phyloP scores from a whole-genome alignment of 2,888 invertebrate species.

The Drosophila barbarae region DNA sequence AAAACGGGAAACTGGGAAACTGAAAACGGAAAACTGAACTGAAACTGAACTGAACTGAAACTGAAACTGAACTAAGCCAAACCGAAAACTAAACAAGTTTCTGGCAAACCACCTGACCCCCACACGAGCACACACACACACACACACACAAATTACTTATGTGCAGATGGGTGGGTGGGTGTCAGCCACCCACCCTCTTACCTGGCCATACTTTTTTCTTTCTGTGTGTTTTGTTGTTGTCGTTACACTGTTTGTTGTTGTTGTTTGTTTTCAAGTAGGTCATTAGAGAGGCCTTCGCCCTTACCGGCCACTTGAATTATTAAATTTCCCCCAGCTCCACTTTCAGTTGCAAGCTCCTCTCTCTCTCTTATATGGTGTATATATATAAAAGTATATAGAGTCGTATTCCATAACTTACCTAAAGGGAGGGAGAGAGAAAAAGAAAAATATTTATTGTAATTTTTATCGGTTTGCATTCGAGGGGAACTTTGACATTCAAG shows the following conservation, averaged over 20 bases:
- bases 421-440: conserved; percentile 10
- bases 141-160: conserved; percentile 53
- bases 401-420: conserved; percentile 32
- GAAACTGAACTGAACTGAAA: conserved; percentile 42
- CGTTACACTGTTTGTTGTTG: conserved; percentile 19
- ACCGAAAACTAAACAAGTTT: conserved; percentile 49
- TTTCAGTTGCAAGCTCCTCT: conserved; percentile 3
- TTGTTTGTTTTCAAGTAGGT: conserved; percentile 63
- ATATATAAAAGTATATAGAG: neutral
- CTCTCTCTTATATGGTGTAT: neutral
- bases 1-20: conserved; percentile 28
- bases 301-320: conserved; percentile 67
- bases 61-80: conserved; percentile 52
- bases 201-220: neutral
- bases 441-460: conserved; percentile 39
- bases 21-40: conserved; percentile 21
- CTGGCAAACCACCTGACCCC: conserved; percentile 48
- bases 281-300: conserved; percentile 61
- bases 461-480: conserved; percentile 8
- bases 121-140: conserved; percentile 43
- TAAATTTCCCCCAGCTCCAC: conserved; percentile 61
- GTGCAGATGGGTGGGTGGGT: conserved; percentile 19
- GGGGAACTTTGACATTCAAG: conserved; percentile 23
- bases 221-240: neutral
- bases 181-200: neutral